Percentiles rank a stretch among this genome's conserved stretches.
These are phyloP conservation scores for Patella vulgata DNA, from an alignment of 1,140 invertebrate genomes.

Conservation along the genomic window DNA sequence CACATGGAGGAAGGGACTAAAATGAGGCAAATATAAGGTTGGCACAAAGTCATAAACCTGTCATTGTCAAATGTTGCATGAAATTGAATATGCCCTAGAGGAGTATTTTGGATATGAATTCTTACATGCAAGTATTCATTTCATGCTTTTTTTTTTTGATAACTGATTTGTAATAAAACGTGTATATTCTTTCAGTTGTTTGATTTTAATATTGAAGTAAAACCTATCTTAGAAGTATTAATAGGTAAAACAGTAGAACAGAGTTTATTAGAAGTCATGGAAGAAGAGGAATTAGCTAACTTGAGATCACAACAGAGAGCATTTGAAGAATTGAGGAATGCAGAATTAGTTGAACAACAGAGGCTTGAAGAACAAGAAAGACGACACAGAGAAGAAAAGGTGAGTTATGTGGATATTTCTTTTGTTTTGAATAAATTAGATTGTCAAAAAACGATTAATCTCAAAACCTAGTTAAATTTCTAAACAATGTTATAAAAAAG, in stretches of 20 bases:
- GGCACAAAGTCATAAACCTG: too few relatives aligned
- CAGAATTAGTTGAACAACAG: constrained; percentile 81
- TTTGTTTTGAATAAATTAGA: too few relatives aligned
- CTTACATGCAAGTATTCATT: too few relatives aligned
- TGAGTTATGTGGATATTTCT: too few relatives aligned
- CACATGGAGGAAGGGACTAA: too few relatives aligned
- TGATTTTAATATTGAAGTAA: constrained; percentile 89
- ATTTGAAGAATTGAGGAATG: constrained; percentile 77
- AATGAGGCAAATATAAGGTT: too few relatives aligned
- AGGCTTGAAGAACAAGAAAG: constrained; percentile 79
- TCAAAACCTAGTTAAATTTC: not conserved
- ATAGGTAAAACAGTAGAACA: constrained; percentile 89
- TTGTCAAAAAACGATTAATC: not conserved
- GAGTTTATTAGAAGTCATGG: constrained; percentile 79
- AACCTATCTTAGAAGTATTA: constrained; percentile 85
- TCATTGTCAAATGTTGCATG: too few relatives aligned
- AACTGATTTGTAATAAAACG: too few relatives aligned
- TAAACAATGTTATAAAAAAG: not conserved
- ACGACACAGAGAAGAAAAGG: constrained; percentile 72
- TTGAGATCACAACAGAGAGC: constrained; percentile 81
- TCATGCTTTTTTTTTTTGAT: too few relatives aligned
- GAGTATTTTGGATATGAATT: too few relatives aligned
- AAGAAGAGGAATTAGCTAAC: constrained; percentile 72
- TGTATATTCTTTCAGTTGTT: constrained; percentile 69
- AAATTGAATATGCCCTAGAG: too few relatives aligned